Base-by-base conservation (phyloP, 1,140 invertebrate genomes). In the Drosophila quadrilineata region DNA sequence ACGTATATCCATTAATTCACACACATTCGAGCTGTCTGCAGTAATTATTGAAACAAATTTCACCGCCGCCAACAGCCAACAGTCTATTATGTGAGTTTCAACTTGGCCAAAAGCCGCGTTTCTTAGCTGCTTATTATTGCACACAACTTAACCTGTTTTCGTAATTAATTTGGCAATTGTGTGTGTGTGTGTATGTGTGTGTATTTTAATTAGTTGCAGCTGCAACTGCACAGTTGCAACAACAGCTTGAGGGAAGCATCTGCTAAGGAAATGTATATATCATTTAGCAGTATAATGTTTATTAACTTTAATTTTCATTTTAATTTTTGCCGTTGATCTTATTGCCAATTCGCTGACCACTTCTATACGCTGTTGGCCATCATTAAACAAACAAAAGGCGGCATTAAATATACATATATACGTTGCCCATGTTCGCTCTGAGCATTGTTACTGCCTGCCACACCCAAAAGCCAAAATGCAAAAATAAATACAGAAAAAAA, bases 131-230 rank as follows among this genome's bases (percentile, higher is more conserved):
- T 73, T 76, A 72, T 85, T 84, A 77, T 71, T 84, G 77, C 79
- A 74, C 79, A 71, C 70, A 84, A 84, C 69, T 79, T 85, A 84
- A 85, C 79, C 79, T 79, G 77, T 85, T 84, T 84, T 85, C 66
- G 79, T 84, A 85, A 84, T 77, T 84, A 84, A 84, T 84, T 85
- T 85, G 73, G 77, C 79, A 73, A 85, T 82, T 82, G 76, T 82
- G 73, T 73, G 79, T n/a, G n/a, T n/a, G n/a, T n/a, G n/a, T n/a
- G n/a, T n/a, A n/a, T n/a, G n/a, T n/a, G n/a, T n/a, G n/a, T n/a
- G n/a, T n/a, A n/a, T 70, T 77, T 82, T 77, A 82, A 82, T 82
- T 82, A 82, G 79, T 85, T 77, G 57, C 63, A 16, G 10, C 52
- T 8, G 19, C 35, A 19, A 9, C 19, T 8, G 8, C 33, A 57